Evolutionary conservation across 2,888 invertebrate species (phyloP), one percentile per base, ranked within the genome.

Genomic region (Podotricha telesiphe): DNA sequence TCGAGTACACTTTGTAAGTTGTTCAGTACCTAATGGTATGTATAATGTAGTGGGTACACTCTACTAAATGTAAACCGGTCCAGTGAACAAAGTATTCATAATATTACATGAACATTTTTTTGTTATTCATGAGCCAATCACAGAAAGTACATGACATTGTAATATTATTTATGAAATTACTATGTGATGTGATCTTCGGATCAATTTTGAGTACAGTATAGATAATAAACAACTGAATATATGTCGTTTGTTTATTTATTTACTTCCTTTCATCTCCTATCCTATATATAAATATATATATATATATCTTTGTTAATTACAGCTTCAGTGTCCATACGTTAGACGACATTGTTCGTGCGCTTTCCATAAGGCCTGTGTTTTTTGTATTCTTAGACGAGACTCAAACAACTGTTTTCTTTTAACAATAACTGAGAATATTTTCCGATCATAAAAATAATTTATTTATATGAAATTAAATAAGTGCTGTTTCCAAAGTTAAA

Each of bases 161-260:
- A 93, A 93, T 93, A 93, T 93, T 93, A 92, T 92, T 92, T 93
- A 92, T 93, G 89, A 93, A 93, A 92, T 95, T 94, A 95, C 94
- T 94, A 95, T 95, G 95, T 95, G 95, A 95, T 95, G 94, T 94
- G 95, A 94, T 95, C 94, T 93, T 93, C 93, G 94, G 95, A 95
- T 95, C 95, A 94, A 94, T 95, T 95, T 95, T 95, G 94, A 95
- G 94, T 95, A 95, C 94, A 95, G 94, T 94, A 95, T 95, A 95
- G 95, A 94, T 94, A 95, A 95, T 95, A 95, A 95, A 95, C 94
- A 93, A 93, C 93, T 93, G 94, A 95, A 94, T 95, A n/a, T n/a
- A 95, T 95, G 95, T 95, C 93, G 94, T 86, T 73, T 80, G 82
- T 77, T 75, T 79, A 77, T 89, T 91, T 89, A 85, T 74, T n/a